Percentiles rank a stretch among this genome's conserved stretches.
These are phyloP conservation scores for Chanos chanos DNA, from an alignment of 2,797 vertebrate species.

Conservation along the genomic window DNA sequence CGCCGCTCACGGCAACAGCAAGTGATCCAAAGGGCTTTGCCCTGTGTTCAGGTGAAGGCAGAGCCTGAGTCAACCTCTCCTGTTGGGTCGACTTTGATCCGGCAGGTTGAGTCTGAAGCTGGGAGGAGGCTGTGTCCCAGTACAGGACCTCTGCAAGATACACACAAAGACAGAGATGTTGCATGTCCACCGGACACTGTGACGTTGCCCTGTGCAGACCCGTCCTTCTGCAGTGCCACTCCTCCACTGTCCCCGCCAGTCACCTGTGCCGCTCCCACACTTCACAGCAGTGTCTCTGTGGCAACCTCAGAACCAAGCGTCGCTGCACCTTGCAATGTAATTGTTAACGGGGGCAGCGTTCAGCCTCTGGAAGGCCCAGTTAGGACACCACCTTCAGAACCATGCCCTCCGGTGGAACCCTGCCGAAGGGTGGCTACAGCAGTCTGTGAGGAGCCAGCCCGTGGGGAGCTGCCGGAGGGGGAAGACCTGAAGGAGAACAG, in stretches of 20 bases:
- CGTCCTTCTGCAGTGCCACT: constrained; percentile 67
- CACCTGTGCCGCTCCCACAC: constrained; percentile 60
- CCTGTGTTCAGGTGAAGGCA: constrained; percentile 81
- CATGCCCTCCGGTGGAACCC: constrained; percentile 53
- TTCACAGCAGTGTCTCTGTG: constrained; percentile 54
- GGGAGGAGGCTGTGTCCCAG: constrained; percentile 33
- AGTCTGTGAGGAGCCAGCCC: constrained; percentile 57
- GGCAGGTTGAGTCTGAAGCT: constrained; percentile 54
- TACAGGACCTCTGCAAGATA: constrained; percentile 26
- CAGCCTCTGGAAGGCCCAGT: constrained; percentile 56
- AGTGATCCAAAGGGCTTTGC: constrained; percentile 86
- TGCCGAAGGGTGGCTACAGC: constrained; percentile 63
- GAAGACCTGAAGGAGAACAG: constrained; percentile 98
- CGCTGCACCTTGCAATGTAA: constrained; percentile 88
- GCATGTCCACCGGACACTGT: constrained; percentile 72
- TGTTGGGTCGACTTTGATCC: constrained; percentile 69
- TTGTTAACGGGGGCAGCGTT: constrained; percentile 84
- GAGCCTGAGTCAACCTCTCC: constrained; percentile 77
- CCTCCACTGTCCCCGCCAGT: constrained; percentile 52
- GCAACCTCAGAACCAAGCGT: constrained; percentile 71
- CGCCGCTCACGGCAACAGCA: constrained; percentile 89
- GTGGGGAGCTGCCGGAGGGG: constrained; percentile 87
- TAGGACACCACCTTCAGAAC: constrained; percentile 68
- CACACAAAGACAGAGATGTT: constrained; percentile 66
- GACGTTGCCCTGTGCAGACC: constrained; percentile 67